phyloP scores from a whole-genome alignment of 1,140 invertebrate genomes.

The Caenorhabditis latens region DNA sequence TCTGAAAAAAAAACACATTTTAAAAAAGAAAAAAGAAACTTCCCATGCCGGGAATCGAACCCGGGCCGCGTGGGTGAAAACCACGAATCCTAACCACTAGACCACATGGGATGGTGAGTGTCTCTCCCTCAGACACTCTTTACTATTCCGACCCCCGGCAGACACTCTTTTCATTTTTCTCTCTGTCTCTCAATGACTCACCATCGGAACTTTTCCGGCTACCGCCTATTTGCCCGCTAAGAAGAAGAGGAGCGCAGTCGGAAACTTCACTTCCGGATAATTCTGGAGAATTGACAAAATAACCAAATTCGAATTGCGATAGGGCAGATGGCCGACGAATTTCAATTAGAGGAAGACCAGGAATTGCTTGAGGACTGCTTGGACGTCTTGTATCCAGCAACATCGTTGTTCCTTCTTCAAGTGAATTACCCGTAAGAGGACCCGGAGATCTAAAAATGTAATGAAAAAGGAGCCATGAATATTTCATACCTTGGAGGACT shows the following conservation, averaged over 20 bases:
- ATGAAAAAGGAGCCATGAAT: neutral
- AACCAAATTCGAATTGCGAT: constrained; percentile 77
- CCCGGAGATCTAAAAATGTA: constrained; percentile 60
- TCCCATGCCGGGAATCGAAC: constrained; percentile 88
- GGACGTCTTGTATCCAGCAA: constrained; percentile 68
- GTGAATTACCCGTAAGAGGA: constrained; percentile 58
- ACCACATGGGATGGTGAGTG: constrained; percentile 47
- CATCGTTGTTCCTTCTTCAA: constrained; percentile 58
- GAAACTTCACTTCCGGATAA: constrained; percentile 72
- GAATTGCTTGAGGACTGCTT: constrained; percentile 76
- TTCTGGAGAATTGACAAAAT: constrained; percentile 77
- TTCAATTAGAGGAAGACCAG: constrained; percentile 76
- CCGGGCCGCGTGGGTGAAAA: constrained; percentile 87
- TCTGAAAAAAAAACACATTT: constrained; percentile 65
- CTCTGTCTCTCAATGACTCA: constrained; percentile 47
- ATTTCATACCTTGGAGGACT: constrained; percentile 72
- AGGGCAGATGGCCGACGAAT: constrained; percentile 76
- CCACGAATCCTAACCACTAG: constrained; percentile 85
- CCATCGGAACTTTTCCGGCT: constrained; percentile 77
- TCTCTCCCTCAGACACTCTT: neutral
- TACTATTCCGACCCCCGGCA: neutral
- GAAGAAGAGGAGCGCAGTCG: constrained; percentile 75
- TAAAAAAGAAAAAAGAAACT: constrained; percentile 69
- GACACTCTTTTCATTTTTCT: neutral
- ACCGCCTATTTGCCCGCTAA: constrained; percentile 66